Evolutionary conservation across 2,888 invertebrate genomes (phyloP).

Genomic region (Agelastica alni): DNA sequence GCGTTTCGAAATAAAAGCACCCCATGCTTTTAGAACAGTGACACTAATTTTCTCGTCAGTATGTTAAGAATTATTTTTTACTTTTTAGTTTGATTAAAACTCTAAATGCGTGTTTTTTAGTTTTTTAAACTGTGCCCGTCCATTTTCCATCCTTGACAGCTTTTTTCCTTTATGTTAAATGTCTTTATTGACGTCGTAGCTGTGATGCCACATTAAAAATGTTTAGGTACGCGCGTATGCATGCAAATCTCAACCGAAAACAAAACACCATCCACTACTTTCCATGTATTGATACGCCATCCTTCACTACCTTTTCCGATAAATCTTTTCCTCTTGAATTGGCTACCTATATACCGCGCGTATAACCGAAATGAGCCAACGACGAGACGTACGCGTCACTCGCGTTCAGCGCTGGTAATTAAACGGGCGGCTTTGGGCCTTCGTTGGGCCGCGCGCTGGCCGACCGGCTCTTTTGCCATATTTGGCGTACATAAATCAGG

Average conservation of each 20-base stretch:
- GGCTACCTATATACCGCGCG: no score
- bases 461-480: slow-evolving; percentile 37
- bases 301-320: slow-evolving; percentile 8
- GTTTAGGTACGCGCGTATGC: not conserved
- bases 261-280: not conserved
- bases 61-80: no score
- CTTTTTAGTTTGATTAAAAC: no score
- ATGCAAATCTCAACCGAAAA: not conserved
- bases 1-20: no score
- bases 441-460: slow-evolving; percentile 15
- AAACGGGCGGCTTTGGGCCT: slow-evolving; percentile 27
- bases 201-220: no score
- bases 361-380: slow-evolving; percentile 23
- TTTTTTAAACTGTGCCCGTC: no score
- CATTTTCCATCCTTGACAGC: no score
- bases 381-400: slow-evolving; percentile 31
- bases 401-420: slow-evolving; percentile 32
- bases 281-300: not conserved
- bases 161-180: no score
- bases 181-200: no score
- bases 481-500: slow-evolving; percentile 37
- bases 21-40: no score
- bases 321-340: slow-evolving; percentile 7
- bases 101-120: no score
- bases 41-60: no score